Base-by-base conservation (phyloP, 2,797 vertebrate genomes). In the Sardinella longiceps region DNA sequence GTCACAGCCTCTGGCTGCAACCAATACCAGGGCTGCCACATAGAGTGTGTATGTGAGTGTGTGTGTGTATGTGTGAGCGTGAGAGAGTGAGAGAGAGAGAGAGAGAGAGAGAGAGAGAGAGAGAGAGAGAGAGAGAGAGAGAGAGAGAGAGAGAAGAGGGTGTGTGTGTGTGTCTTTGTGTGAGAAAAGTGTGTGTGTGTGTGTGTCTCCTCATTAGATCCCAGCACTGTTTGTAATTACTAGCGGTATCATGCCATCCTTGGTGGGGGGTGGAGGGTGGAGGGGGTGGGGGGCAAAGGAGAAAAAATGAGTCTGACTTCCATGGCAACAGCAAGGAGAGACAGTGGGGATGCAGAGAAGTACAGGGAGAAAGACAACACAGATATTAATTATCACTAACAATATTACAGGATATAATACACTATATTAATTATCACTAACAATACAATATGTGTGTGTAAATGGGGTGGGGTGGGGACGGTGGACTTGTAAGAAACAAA, bases 21-120 rank as follows among this genome's bases (percentile, higher is more conserved):
- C 18, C 20, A 15, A 56, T 20, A 56, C 51, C 60, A 63, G 25
- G 7, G 9, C 60, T 63, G 60, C 60, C 60, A 58, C 63, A 33
- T 10, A 66, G 63, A 14, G 28, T 14, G 63, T 70, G 63, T 30
- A 12, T 28, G 30, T 5, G 12, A 3, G 63, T 18, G 63, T 70
- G 63, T 70, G 63, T 70, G 63, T 70, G 63, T 70, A 28, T 70
- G 25, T 70, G 63, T 70, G 63, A 30, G n/a, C n/a, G n/a, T n/a
- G n/a, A n/a, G n/a, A n/a, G n/a, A n/a, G n/a, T n/a, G n/a, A n/a
- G n/a, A n/a, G n/a, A n/a, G n/a, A n/a, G n/a, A n/a, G n/a, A n/a
- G n/a, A n/a, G n/a, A n/a, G n/a, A n/a, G n/a, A n/a, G n/a, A n/a
- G n/a, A n/a, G n/a, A n/a, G n/a, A n/a, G n/a, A n/a, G 45, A 0